Percentiles rank a stretch among this genome's conserved stretches.
These are phyloP conservation scores for Neogale vison DNA, from an alignment of 2,113 vertebrate species.

Conservation along the genomic window DNA sequence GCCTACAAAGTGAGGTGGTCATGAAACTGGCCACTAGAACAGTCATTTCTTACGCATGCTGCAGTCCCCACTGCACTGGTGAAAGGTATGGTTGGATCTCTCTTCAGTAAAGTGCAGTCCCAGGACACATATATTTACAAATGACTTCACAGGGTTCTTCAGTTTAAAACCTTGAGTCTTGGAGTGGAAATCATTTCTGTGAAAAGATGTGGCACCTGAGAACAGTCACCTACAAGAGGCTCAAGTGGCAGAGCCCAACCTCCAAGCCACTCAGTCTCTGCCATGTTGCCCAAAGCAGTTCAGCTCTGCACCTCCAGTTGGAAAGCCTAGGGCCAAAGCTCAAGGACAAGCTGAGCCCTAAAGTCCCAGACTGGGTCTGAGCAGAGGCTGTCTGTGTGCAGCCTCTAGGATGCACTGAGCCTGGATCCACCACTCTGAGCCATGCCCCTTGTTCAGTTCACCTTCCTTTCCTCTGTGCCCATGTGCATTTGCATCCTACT, in stretches of 20 bases:
- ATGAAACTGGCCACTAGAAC: not conserved
- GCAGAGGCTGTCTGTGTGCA: not conserved
- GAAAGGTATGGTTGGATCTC: not conserved
- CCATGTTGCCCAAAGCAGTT: not conserved
- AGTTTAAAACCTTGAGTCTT: not conserved
- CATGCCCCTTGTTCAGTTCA: not conserved
- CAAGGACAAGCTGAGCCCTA: not conserved
- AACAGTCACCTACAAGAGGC: not conserved
- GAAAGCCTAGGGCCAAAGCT: not conserved
- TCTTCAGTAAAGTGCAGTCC: not conserved
- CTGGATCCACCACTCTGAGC: not conserved
- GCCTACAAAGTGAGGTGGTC: not conserved
- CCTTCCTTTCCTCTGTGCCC: fast-evolving
- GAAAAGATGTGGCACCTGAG: not conserved
- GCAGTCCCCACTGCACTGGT: not conserved
- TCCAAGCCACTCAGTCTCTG: no score
- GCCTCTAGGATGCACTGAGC: not conserved
- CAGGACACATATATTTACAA: not conserved
- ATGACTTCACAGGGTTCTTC: not conserved
- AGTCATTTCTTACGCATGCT: no score
- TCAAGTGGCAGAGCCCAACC: not conserved
- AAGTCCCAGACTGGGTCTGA: not conserved
- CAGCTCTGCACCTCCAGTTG: fast-evolving
- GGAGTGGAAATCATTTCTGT: not conserved
- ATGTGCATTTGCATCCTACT: fast-evolving